Evolutionary conservation across 2,888 invertebrate genomes (phyloP).

Genomic region (Fabriciana adippe): DNA sequence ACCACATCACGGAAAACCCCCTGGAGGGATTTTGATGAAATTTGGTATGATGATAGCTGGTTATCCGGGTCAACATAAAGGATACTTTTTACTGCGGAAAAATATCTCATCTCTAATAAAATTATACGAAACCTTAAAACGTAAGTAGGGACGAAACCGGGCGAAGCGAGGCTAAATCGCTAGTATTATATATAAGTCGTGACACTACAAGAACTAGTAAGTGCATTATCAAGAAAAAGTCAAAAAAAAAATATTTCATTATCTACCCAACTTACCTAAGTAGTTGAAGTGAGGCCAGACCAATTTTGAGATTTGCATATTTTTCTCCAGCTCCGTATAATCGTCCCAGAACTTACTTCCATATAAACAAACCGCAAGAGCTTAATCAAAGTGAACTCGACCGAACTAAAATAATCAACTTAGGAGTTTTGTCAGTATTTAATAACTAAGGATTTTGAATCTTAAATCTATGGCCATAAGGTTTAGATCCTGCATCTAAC

Average conservation of each 20-base stretch:
- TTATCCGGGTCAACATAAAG: too few species aligned
- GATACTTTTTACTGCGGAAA: too few species aligned
- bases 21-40: too few species aligned
- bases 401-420: slow-evolving; percentile 33
- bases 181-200: too few species aligned
- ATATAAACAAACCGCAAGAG: slow-evolving; percentile 31
- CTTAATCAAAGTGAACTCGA: slow-evolving; percentile 34
- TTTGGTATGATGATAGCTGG: too few species aligned
- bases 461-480: not conserved
- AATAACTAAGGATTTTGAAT: slow-evolving; percentile 10
- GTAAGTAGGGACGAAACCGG: too few species aligned
- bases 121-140: too few species aligned
- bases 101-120: too few species aligned
- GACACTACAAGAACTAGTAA: too few species aligned
- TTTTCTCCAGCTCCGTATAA: slow-evolving; percentile 25
- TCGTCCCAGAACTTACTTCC: slow-evolving; percentile 28
- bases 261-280: not conserved
- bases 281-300: not conserved
- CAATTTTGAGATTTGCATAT: slow-evolving; percentile 23
- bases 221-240: too few species aligned
- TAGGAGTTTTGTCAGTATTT: slow-evolving; percentile 19
- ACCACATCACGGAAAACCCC: too few species aligned
- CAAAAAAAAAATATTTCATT: not conserved
- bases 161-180: too few species aligned
- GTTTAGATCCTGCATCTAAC: not conserved